Percentiles rank a stretch among this genome's conserved stretches.
Evolutionary conservation across 2,888 invertebrate species (phyloP).

Genomic region (Agriopis aurantiaria): DNA sequence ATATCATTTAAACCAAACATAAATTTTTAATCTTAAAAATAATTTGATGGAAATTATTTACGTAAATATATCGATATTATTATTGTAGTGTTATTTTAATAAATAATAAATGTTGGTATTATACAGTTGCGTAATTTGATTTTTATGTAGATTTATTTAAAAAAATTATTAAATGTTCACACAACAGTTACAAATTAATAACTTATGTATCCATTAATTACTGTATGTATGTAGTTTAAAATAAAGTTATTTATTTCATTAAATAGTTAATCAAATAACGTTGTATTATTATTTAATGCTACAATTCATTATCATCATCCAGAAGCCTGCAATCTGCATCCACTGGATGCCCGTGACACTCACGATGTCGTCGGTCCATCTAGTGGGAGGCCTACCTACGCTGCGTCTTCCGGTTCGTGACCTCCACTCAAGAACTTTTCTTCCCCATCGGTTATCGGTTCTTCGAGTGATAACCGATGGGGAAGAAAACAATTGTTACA

Average conservation of each 20-base stretch:
- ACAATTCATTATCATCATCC: no score
- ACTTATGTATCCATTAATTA: neutral
- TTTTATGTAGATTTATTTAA: neutral
- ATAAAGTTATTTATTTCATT: conserved; percentile 52
- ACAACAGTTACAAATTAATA: neutral
- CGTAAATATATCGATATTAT: conserved; percentile 9
- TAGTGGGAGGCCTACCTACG: no score
- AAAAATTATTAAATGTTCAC: neutral
- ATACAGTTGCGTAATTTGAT: neutral
- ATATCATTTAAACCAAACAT: neutral
- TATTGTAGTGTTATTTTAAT: conserved; percentile 5
- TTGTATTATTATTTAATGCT: neutral
- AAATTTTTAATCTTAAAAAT: conserved; percentile 8
- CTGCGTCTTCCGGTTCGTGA: no score
- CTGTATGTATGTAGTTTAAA: conserved; percentile 26
- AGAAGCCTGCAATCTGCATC: no score
- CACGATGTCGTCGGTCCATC: no score
- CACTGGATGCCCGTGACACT: no score
- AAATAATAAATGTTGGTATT: neutral
- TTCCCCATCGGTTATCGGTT: no score
- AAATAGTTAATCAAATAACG: conserved; percentile 50
- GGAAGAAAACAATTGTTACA: no score
- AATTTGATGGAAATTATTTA: neutral
- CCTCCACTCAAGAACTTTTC: no score
- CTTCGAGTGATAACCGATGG: no score